phyloP scores from a whole-genome alignment of 2,888 invertebrate species.

The Tachina lurida region DNA sequence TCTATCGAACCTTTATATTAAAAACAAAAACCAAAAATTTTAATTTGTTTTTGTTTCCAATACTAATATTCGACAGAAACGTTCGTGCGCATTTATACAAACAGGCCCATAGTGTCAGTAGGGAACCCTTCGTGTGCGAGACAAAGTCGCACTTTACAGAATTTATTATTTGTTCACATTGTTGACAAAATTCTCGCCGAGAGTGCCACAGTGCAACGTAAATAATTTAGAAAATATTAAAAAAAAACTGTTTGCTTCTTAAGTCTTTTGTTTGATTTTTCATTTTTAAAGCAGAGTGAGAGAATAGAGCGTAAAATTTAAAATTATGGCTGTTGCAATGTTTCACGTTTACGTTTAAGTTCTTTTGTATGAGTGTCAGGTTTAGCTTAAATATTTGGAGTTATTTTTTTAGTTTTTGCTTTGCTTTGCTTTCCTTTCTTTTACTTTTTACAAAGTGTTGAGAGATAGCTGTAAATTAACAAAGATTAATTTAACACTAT shows the following conservation, averaged over 20 bases:
- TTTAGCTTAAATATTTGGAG: constrained; percentile 46
- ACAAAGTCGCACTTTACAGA: too few species aligned
- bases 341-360: constrained; percentile 58
- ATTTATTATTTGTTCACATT: too few species aligned
- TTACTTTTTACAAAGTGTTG: constrained; percentile 37
- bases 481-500: constrained; percentile 65
- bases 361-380: constrained; percentile 56
- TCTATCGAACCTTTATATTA: too few species aligned
- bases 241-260: constrained; percentile 33
- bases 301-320: neutral
- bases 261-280: constrained; percentile 48
- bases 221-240: neutral
- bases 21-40: too few species aligned
- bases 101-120: too few species aligned
- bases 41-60: too few species aligned
- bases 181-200: neutral
- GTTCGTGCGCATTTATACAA: too few species aligned
- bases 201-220: constrained; percentile 8
- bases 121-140: too few species aligned
- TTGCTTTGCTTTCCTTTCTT: neutral
- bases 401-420: constrained; percentile 15
- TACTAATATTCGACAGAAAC: too few species aligned
- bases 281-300: neutral
- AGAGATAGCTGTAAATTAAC: constrained; percentile 59
- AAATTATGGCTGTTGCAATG: constrained; percentile 3